Base-by-base conservation (phyloP, 2,113 vertebrate genomes). In the Mungos mungo region DNA sequence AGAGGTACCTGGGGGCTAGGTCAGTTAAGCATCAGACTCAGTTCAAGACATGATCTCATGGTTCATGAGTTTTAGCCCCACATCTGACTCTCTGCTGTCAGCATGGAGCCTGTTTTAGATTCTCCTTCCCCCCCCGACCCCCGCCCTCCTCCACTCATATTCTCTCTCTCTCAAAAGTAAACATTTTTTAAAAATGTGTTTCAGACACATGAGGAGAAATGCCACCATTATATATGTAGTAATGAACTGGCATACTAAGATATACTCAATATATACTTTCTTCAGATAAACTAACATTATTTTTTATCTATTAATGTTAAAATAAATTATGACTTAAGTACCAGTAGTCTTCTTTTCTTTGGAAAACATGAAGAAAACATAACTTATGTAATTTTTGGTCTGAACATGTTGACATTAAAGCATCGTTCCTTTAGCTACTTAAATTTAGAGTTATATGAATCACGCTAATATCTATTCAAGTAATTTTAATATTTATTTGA, bases 401-500 rank as follows among this genome's bases (percentile, higher is more conserved):
- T 92, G 29, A 90, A 95, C 94, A 88, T 81, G 52, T 63, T 87
- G 18, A 38, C 47, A 83, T 76, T 69, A 45, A 90, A 50, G 25
- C 6, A 91, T 2, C 18, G 68, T 47, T 50, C 19, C 90, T 68
- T 54, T 25, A 88, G 31, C 2, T 87, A 81, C 92, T 86, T 80
- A 76, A 90, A 72, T 94, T 33, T 80, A 79, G 27, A 47, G 7
- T 87, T 90, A n/a, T 81, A 84, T 19, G 31, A 91, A 65, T 88
- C 23, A 52, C 19, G 74, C 7, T 45, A 85, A 72, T 9, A 38
- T 72, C 12, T 90, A 88, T 23, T 25, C 15, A 95, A 96, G 71
- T 38, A 77, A 87, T 77, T 81, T 92, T 88, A 94, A 57, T 35
- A 71, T 76, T 76, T 60, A 87, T 25, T 94, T 95, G 35, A 89